Conservation (phyloP, 2,797 vertebrate species). For the Sebastes paucispinis region DNA sequence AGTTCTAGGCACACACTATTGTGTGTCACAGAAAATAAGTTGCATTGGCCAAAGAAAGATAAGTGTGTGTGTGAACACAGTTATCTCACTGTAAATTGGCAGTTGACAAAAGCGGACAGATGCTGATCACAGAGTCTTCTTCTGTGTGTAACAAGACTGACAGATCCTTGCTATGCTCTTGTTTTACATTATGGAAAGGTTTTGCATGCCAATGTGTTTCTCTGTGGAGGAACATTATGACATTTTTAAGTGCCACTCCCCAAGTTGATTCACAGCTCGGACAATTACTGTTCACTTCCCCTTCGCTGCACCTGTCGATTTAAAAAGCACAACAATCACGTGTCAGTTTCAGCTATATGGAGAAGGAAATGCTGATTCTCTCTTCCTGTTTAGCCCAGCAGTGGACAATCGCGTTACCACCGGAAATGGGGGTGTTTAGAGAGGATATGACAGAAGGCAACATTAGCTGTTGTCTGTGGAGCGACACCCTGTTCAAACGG, state of each 20-base stretch:
- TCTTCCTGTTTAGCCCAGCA: conserved; percentile 54
- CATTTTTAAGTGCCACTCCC: conserved; percentile 12
- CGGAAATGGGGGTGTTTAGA: conserved; percentile 29
- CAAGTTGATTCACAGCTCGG: neutral
- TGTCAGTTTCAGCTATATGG: conserved; percentile 16
- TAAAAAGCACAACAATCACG: conserved; percentile 2
- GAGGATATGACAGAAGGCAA: conserved; percentile 41
- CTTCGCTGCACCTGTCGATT: conserved; percentile 8
- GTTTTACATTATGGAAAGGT: neutral
- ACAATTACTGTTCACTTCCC: conserved; percentile 1
- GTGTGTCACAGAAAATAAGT: conserved; percentile 61
- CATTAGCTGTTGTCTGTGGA: conserved; percentile 10
- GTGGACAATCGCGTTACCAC: neutral
- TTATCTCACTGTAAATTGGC: conserved; percentile 62
- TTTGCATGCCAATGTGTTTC: conserved; percentile 2
- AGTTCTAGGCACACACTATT: conserved; percentile 77
- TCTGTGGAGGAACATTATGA: neutral
- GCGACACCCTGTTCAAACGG: neutral
- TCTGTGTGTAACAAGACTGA: neutral
- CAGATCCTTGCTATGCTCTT: neutral
- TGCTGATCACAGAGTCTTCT: neutral
- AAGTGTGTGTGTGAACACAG: conserved; percentile 40
- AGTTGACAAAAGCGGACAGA: conserved; percentile 45
- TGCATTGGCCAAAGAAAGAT: conserved; percentile 50
- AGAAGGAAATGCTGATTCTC: conserved; percentile 51